These are phyloP conservation scores for Drosophila diplacantha DNA, from an alignment of 2,888 invertebrate species.

Conservation along the genomic window DNA sequence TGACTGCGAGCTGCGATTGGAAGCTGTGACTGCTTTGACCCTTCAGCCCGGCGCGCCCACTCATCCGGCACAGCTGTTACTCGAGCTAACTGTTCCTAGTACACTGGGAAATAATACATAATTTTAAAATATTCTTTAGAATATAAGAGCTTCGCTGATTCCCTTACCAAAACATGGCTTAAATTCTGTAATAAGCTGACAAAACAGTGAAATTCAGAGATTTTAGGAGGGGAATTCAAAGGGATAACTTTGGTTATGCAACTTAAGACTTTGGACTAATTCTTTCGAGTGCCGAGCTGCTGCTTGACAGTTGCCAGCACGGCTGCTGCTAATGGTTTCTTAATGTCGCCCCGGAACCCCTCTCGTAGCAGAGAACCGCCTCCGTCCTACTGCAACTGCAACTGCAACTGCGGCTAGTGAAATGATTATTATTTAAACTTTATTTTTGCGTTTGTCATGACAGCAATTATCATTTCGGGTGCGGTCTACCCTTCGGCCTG, in stretches of 20 bases:
- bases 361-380: conserved; percentile 8
- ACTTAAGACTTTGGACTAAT: background rate
- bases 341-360: conserved; percentile 50
- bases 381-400: conserved; percentile 7
- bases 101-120: conserved; percentile 10
- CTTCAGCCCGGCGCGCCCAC: conserved; percentile 55
- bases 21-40: conserved; percentile 61
- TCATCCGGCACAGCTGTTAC: conserved; percentile 63
- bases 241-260: background rate
- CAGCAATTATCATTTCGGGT: conserved; percentile 66
- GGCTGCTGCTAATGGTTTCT: conserved; percentile 70
- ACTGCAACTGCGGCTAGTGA: conserved; percentile 45
- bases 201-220: background rate
- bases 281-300: conserved; percentile 22
- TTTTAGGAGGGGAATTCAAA: background rate
- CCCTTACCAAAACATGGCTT: background rate
- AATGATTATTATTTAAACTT: conserved; percentile 71
- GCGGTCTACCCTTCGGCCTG: conserved; percentile 27
- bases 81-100: conserved; percentile 25
- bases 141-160: background rate
- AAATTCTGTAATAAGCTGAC: too few species aligned
- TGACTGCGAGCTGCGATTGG: conserved; percentile 41
- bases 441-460: conserved; percentile 71
- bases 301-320: conserved; percentile 47
- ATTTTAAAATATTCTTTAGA: background rate